Percentiles rank a stretch among this genome's conserved stretches.
phyloP scores from a whole-genome alignment of 2,888 invertebrate genomes.

The Troglohyphantes excavatus region DNA sequence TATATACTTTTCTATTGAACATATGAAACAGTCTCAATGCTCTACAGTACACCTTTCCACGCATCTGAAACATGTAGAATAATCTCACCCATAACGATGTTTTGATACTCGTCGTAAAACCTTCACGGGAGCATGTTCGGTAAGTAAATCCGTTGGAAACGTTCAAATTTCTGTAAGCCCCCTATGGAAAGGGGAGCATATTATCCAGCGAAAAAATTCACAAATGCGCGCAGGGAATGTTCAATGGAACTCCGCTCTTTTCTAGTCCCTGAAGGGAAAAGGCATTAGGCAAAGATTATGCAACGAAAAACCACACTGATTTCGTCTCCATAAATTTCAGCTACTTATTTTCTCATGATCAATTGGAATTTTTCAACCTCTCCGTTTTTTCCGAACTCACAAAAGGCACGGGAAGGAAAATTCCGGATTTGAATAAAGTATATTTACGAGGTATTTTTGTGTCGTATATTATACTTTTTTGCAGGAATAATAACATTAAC shows the following conservation, averaged over 20 bases:
- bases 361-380: slow-evolving; percentile 33
- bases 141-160: not conserved
- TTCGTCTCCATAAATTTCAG: slow-evolving; percentile 31
- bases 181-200: not conserved
- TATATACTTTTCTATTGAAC: no score
- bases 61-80: no score
- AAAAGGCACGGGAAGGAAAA: not conserved
- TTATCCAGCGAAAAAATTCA: not conserved
- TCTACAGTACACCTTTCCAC: no score
- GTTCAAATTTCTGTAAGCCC: not conserved
- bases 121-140: not conserved
- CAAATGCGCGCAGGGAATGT: not conserved
- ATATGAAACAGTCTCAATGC: no score
- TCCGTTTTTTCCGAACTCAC: not conserved
- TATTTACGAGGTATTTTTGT: not conserved
- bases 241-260: not conserved
- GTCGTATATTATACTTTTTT: not conserved
- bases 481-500: not conserved
- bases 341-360: slow-evolving; percentile 23
- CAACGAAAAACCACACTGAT: slow-evolving; percentile 24
- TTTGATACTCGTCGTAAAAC: not conserved
- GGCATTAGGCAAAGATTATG: slow-evolving; percentile 41
- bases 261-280: slow-evolving; percentile 13
- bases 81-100: no score
- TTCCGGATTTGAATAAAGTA: not conserved